phyloP scores from a whole-genome alignment of 2,888 invertebrate genomes.

The Lasioglossum villosulum region DNA sequence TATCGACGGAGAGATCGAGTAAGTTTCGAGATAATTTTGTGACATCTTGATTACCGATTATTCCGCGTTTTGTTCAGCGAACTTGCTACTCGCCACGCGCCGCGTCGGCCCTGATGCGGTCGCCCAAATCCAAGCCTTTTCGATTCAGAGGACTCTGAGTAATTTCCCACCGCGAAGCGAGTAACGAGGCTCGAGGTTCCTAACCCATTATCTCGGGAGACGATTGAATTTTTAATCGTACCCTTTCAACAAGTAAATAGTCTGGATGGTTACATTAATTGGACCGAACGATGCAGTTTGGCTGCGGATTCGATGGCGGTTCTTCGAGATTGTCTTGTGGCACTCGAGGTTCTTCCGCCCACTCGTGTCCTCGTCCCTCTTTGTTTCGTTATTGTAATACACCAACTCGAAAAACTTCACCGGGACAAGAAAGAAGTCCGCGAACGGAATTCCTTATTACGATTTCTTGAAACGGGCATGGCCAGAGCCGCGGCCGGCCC shows the following conservation, averaged over 20 bases:
- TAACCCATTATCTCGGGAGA: neutral
- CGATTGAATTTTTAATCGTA: constrained; percentile 38
- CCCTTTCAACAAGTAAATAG: constrained; percentile 14
- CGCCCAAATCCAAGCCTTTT: neutral
- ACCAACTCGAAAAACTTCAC: constrained; percentile 6
- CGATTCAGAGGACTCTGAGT: neutral
- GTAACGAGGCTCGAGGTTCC: neutral
- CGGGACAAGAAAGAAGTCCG: constrained; percentile 33
- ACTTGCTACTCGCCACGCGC: neutral
- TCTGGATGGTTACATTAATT: constrained; percentile 43
- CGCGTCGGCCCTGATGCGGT: neutral
- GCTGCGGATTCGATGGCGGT: constrained; percentile 16
- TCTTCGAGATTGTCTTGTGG: constrained; percentile 43
- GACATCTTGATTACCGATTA: neutral
- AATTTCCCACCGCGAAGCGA: neutral
- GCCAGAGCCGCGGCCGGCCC: too few relatives aligned
- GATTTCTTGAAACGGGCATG: constrained; percentile 43
- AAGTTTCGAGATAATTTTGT: neutral
- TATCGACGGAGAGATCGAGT: neutral
- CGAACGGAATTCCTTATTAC: constrained; percentile 55
- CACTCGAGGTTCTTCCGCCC: constrained; percentile 36
- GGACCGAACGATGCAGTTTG: constrained; percentile 35
- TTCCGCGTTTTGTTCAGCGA: neutral
- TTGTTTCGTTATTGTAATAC: constrained; percentile 2
- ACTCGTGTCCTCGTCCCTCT: neutral